Percentiles rank a stretch among this genome's conserved stretches.
phyloP scores from a whole-genome alignment of 2,797 vertebrate genomes.

The Naso thynnoides region DNA sequence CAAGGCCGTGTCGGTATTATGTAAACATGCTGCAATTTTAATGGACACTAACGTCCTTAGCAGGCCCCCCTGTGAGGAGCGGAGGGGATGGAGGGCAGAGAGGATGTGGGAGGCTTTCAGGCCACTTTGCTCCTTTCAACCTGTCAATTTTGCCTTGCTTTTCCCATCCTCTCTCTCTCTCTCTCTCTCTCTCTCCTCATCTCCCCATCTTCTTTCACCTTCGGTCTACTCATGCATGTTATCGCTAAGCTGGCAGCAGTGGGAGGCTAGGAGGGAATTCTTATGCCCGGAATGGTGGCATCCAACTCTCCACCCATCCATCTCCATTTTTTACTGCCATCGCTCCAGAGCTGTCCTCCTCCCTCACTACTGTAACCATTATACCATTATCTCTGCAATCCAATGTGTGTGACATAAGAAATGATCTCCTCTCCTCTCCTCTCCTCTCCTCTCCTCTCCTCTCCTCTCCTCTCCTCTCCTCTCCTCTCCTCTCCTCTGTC shows the following conservation, averaged over 20 bases:
- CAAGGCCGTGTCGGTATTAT: slow-evolving; percentile 59
- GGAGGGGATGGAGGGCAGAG: slow-evolving; percentile 26
- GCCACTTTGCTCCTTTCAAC: slow-evolving; percentile 76
- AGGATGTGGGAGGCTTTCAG: slow-evolving; percentile 72
- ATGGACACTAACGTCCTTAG: slow-evolving; percentile 71
- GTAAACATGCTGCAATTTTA: slow-evolving; percentile 79
- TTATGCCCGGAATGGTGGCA: slow-evolving; percentile 56
- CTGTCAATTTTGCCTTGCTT: slow-evolving; percentile 67
- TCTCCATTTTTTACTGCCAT: slow-evolving; percentile 68
- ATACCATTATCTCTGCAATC: slow-evolving; percentile 59
- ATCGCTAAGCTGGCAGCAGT: slow-evolving; percentile 77
- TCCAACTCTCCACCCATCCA: slow-evolving; percentile 55
- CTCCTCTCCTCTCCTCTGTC: slow-evolving; percentile 19
- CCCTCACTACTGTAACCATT: slow-evolving; percentile 62
- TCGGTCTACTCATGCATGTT: slow-evolving; percentile 78
- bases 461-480: slow-evolving; percentile 9
- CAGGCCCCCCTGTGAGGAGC: slow-evolving; percentile 36
- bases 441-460: slow-evolving; percentile 8
- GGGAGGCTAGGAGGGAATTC: slow-evolving; percentile 71
- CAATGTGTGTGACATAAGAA: slow-evolving; percentile 49
- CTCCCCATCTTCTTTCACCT: slow-evolving; percentile 73
- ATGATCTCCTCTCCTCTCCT: slow-evolving; percentile 13
- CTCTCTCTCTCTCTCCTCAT: slow-evolving; percentile 52
- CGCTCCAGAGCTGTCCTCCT: slow-evolving; percentile 63
- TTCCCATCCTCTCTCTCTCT: slow-evolving; percentile 44